These are phyloP conservation scores for Pipistrellus pygmaeus DNA, from an alignment of 2,797 vertebrate genomes.

Conservation along the genomic window DNA sequence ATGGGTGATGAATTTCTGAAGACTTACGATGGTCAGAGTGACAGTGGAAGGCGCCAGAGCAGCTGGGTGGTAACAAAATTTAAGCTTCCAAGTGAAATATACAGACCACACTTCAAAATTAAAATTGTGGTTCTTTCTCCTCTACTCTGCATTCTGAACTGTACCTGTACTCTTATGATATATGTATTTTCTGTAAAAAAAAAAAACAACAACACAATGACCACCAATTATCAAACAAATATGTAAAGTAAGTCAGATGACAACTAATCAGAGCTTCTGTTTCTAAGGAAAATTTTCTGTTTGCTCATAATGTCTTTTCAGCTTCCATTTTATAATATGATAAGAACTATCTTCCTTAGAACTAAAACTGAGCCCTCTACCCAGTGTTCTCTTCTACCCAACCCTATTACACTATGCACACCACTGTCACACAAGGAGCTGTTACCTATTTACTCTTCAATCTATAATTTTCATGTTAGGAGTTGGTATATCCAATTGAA, in stretches of 20 bases:
- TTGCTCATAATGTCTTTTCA: not conserved
- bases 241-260: not conserved
- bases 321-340: not conserved
- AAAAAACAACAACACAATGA: not conserved
- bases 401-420: not conserved
- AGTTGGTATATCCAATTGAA: constrained; percentile 19
- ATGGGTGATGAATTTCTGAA: not conserved
- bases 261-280: not conserved
- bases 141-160: not conserved
- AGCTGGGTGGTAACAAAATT: not conserved
- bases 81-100: not conserved
- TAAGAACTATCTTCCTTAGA: not conserved
- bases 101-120: not conserved
- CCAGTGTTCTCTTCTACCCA: not conserved
- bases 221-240: not conserved
- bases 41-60: not conserved
- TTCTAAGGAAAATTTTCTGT: not conserved
- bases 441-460: not conserved
- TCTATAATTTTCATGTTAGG: not conserved
- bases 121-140: not conserved
- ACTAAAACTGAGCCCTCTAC: not conserved
- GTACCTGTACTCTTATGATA: not conserved
- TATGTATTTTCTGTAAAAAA: not conserved
- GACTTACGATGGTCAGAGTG: not conserved
- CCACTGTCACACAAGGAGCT: not conserved